A percentile compares a stretch with the other conserved stretches of the same genome.
phyloP scores from a whole-genome alignment of 2,797 vertebrate genomes.

The Perdix hodgsoniae region DNA sequence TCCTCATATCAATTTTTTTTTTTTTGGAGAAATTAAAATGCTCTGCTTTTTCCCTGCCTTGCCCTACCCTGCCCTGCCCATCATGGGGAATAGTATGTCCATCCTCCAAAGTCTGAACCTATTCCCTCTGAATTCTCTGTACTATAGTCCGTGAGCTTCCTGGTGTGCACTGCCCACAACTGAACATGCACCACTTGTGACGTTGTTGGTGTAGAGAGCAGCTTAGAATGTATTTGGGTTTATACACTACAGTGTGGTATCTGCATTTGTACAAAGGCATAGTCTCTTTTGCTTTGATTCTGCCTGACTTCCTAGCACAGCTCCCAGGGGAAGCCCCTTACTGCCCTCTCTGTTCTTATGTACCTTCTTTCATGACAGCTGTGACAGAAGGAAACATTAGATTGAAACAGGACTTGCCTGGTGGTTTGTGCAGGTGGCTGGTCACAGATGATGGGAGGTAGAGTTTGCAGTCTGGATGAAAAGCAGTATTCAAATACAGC shows the following conservation, averaged over 20 bases:
- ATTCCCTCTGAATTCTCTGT: background rate
- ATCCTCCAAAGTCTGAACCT: background rate
- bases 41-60: background rate
- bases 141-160: background rate
- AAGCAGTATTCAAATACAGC: background rate
- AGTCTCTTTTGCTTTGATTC: background rate
- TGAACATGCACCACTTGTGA: background rate
- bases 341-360: background rate
- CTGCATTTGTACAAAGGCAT: background rate
- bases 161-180: background rate
- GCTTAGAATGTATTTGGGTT: background rate
- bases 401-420: accelerated
- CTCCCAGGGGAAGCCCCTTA: background rate
- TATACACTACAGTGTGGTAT: background rate
- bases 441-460: background rate
- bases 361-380: background rate
- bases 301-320: accelerated
- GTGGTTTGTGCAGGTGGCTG: background rate
- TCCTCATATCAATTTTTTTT: background rate
- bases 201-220: background rate
- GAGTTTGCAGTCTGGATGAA: background rate
- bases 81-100: background rate
- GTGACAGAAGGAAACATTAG: background rate
- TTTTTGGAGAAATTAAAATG: background rate
- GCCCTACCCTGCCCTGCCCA: background rate